A percentile compares a stretch with the other conserved stretches of the same genome.
Conservation (phyloP, 2,797 vertebrate genomes). For the Numenius phaeopus region DNA sequence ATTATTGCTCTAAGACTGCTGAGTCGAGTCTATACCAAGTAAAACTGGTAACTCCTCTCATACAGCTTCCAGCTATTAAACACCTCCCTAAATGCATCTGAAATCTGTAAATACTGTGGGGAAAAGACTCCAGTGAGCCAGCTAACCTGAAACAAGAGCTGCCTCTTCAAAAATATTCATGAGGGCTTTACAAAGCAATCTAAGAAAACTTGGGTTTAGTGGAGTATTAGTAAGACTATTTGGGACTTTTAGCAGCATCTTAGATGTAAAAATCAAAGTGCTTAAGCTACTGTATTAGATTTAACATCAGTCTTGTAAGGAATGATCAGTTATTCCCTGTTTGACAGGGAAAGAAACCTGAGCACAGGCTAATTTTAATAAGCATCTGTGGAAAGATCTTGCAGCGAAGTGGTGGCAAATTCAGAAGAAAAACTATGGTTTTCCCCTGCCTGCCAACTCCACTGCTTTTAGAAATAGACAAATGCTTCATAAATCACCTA, state of each 20-base stretch:
- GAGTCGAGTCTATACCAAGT: not conserved
- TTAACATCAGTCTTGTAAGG: not conserved
- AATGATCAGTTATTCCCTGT: not conserved
- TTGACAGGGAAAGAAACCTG: not conserved
- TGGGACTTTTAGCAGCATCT: not conserved
- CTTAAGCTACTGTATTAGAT: not conserved
- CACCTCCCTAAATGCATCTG: not conserved
- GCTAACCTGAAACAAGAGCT: not conserved
- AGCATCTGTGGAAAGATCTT: not conserved
- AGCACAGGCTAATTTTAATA: not conserved
- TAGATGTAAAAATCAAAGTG: not conserved
- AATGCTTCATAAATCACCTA: not conserved
- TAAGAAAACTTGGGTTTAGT: not conserved
- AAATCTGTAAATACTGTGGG: slow-evolving; percentile 9
- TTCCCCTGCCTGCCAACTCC: not conserved
- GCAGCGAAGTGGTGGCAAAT: not conserved
- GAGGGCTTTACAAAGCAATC: not conserved
- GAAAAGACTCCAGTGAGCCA: not conserved
- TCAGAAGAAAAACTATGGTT: not conserved
- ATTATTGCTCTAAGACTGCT: not conserved
- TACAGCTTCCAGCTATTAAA: slow-evolving; percentile 10
- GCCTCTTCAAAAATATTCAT: not conserved
- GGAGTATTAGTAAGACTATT: not conserved
- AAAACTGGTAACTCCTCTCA: slow-evolving; percentile 49
- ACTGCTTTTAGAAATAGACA: not conserved